Evolutionary conservation across 2,797 vertebrate species (phyloP), one percentile per base, ranked within the genome.

Genomic region (Botia kubotai): DNA sequence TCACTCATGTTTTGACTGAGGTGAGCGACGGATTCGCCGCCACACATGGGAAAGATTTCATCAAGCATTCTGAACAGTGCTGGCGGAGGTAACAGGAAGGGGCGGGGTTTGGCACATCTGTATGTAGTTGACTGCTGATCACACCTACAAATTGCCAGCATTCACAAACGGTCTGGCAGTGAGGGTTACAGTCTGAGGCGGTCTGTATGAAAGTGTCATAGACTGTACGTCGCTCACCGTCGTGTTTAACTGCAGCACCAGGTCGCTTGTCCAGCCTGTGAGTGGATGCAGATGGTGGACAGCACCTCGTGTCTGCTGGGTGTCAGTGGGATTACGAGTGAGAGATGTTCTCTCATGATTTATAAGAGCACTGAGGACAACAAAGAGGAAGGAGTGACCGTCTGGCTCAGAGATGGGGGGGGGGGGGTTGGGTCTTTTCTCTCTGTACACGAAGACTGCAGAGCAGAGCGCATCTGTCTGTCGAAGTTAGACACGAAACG

Each of bases 381-480:
- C 77, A 95, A 94, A 94, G 91, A 90, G 87, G 85, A 84, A 81
- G 88, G 87, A 87, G 83, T 58, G 85, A 83, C 86, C 83, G 90
- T 89, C 87, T 89, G 88, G 84, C 88, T 90, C 60, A 65, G 75
- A 76, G 82, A 52, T 71, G 82, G 82, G 77, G 70, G 52, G 73
- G 33, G 52, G 75, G 75, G 80, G 77, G 87, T 75, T n/a, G n/a
- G n/a, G 85, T 88, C 23, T 26, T 90, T 92, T 87, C 88, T 92
- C 88, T 89, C 79, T 86, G 86, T 89, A 94, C 92, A 94, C 90
- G 91, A 91, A 92, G 91, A 91, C 89, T 90, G 85, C 88, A 86
- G 90, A 90, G 88, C 89, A 88, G 84, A 72, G 66, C 50, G 77
- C 77, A 60, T 72, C 76, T 71, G 68, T 77, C 68, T 65, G 63